Percentiles rank a stretch among this genome's conserved stretches.
Evolutionary conservation across 2,888 invertebrate species (phyloP).

Genomic region (Eueremaeus valkanovi): DNA sequence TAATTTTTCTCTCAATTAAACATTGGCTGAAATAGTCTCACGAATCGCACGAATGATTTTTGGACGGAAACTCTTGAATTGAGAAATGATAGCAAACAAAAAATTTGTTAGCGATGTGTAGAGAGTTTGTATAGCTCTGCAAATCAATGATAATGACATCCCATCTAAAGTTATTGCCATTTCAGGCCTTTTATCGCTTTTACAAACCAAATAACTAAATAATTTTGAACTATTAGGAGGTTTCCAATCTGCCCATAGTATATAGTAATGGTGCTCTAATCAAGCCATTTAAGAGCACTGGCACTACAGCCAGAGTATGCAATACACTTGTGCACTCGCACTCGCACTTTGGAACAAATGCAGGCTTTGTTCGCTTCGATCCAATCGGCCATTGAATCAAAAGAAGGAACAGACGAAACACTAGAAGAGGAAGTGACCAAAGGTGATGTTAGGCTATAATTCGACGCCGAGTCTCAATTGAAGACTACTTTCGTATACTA

Average conservation of each 20-base stretch:
- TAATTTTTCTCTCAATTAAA: background rate
- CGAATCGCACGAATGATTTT: slow-evolving; percentile 28
- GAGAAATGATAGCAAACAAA: slow-evolving; percentile 33
- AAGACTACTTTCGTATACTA: slow-evolving; percentile 4
- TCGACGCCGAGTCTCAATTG: background rate
- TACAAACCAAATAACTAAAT: background rate
- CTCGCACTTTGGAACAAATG: slow-evolving; percentile 15
- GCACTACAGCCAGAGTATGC: background rate
- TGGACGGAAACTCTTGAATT: slow-evolving; percentile 21
- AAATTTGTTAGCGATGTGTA: background rate
- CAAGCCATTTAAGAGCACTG: background rate
- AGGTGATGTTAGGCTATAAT: background rate
- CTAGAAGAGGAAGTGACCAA: slow-evolving; percentile 17
- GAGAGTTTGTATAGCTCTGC: background rate
- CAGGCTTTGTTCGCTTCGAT: background rate
- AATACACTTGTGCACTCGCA: no score
- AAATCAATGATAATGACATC: slow-evolving; percentile 33
- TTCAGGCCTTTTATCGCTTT: slow-evolving; percentile 16
- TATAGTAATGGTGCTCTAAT: background rate
- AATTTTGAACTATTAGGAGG: background rate
- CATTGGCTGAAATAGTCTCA: background rate
- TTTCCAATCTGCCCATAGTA: background rate
- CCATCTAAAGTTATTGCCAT: slow-evolving; percentile 16
- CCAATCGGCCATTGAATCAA: background rate
- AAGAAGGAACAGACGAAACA: background rate